Conservation (phyloP, 2,888 invertebrate species). For the Automeris io region DNA sequence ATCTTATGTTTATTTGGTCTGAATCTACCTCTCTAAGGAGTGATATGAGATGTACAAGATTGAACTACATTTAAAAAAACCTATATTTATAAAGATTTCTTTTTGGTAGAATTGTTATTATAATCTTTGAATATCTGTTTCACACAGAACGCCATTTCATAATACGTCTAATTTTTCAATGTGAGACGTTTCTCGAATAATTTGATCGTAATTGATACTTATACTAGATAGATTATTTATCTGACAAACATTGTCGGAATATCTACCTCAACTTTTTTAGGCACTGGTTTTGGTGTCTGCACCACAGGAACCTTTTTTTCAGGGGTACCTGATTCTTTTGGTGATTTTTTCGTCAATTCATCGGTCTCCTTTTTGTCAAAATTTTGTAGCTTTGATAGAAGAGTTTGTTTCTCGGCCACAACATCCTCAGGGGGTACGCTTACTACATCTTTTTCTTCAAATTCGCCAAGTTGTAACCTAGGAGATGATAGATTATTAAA, state of each 20-base stretch:
- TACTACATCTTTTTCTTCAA: constrained; percentile 38
- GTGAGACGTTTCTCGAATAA: too few species aligned
- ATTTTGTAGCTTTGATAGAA: constrained; percentile 55
- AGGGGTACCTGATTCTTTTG: constrained; percentile 10
- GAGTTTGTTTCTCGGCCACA: constrained; percentile 58
- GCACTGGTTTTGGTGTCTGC: constrained; percentile 31
- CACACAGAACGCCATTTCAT: too few species aligned
- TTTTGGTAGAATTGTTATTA: too few species aligned
- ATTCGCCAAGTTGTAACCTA: constrained; percentile 56
- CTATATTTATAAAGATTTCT: too few species aligned
- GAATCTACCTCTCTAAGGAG: too few species aligned
- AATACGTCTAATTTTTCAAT: too few species aligned
- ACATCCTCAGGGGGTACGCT: constrained; percentile 55
- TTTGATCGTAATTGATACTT: background rate
- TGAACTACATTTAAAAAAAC: too few species aligned
- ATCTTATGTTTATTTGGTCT: too few species aligned
- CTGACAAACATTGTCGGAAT: background rate
- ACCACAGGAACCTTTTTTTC: constrained; percentile 21
- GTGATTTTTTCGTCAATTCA: constrained; percentile 16
- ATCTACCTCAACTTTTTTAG: constrained; percentile 52
- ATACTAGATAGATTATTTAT: background rate
- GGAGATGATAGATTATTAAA: constrained; percentile 12
- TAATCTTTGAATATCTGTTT: too few species aligned
- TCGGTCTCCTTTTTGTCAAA: constrained; percentile 53
- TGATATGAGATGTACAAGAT: too few species aligned